These are phyloP conservation scores for Elephantulus edwardii DNA, from an alignment of 2,113 vertebrate genomes.

Conservation along the genomic window DNA sequence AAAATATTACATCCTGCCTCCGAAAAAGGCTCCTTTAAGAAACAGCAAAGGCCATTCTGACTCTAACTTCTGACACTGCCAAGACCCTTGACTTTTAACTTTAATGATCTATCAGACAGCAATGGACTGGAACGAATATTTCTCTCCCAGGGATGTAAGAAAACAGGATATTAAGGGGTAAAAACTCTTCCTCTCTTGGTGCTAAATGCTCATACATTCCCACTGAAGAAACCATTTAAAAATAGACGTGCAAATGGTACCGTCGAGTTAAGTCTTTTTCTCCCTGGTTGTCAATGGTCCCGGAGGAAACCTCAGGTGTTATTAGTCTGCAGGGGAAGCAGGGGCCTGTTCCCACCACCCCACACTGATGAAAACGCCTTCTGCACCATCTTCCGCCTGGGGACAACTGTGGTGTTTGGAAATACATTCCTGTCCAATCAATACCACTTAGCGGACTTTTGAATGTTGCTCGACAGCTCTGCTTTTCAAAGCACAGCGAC, in stretches of 20 bases:
- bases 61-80: slow-evolving; percentile 73
- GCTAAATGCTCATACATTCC: slow-evolving; percentile 77
- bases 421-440: slow-evolving; percentile 66
- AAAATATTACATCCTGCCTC: slow-evolving; percentile 35
- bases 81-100: slow-evolving; percentile 80
- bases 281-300: slow-evolving; percentile 44
- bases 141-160: slow-evolving; percentile 77
- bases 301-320: no score
- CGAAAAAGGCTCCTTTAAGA: neutral
- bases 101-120: slow-evolving; percentile 79
- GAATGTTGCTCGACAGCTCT: slow-evolving; percentile 70
- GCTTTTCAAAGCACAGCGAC: slow-evolving; percentile 70
- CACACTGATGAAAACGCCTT: slow-evolving; percentile 58
- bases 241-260: slow-evolving; percentile 70
- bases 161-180: slow-evolving; percentile 78
- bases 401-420: slow-evolving; percentile 67
- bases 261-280: slow-evolving; percentile 58
- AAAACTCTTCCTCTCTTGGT: slow-evolving; percentile 65
- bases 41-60: slow-evolving; percentile 63
- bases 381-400: slow-evolving; percentile 57
- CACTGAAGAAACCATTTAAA: slow-evolving; percentile 70
- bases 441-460: slow-evolving; percentile 73
- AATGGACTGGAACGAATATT: slow-evolving; percentile 80
- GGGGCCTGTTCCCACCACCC: no score
- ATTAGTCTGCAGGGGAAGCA: no score